These are phyloP conservation scores for Pangasius mekongensis DNA, from an alignment of 2,797 vertebrate species.

Conservation along the genomic window DNA sequence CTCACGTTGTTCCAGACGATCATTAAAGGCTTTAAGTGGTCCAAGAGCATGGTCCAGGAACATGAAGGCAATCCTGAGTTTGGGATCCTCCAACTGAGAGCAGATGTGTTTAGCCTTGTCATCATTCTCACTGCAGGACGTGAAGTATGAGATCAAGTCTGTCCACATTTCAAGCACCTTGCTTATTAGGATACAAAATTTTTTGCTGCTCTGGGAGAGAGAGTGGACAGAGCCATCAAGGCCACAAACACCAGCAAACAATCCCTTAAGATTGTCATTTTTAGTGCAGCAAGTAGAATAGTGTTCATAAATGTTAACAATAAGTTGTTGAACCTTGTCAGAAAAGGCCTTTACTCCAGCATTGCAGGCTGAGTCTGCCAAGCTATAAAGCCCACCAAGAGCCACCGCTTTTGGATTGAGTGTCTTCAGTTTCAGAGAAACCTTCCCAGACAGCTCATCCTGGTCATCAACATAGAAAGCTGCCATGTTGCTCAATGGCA, in stretches of 20 bases:
- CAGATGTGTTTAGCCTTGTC: slow-evolving; percentile 65
- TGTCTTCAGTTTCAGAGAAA: slow-evolving; percentile 68
- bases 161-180: slow-evolving; percentile 71
- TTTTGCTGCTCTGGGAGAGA: slow-evolving; percentile 65
- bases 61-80: slow-evolving; percentile 71
- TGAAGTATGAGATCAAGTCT: slow-evolving; percentile 69
- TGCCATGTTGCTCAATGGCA: slow-evolving; percentile 67
- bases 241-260: slow-evolving; percentile 65
- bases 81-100: slow-evolving; percentile 68
- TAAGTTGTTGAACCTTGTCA: slow-evolving; percentile 64
- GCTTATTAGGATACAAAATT: slow-evolving; percentile 60
- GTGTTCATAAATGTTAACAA: slow-evolving; percentile 67
- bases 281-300: slow-evolving; percentile 61
- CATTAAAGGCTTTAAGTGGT: slow-evolving; percentile 70
- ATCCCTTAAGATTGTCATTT: slow-evolving; percentile 63
- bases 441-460: slow-evolving; percentile 56
- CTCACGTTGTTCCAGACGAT: slow-evolving; percentile 55
- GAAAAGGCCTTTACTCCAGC: slow-evolving; percentile 66
- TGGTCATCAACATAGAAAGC: slow-evolving; percentile 66
- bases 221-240: slow-evolving; percentile 41
- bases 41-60: slow-evolving; percentile 72
- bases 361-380: slow-evolving; percentile 67
- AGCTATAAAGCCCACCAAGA: slow-evolving; percentile 65
- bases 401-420: slow-evolving; percentile 67
- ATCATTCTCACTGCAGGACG: slow-evolving; percentile 58